Evolutionary conservation across 1,140 invertebrate genomes (phyloP).

Genomic region (Trachymyrmex septentrionalis): DNA sequence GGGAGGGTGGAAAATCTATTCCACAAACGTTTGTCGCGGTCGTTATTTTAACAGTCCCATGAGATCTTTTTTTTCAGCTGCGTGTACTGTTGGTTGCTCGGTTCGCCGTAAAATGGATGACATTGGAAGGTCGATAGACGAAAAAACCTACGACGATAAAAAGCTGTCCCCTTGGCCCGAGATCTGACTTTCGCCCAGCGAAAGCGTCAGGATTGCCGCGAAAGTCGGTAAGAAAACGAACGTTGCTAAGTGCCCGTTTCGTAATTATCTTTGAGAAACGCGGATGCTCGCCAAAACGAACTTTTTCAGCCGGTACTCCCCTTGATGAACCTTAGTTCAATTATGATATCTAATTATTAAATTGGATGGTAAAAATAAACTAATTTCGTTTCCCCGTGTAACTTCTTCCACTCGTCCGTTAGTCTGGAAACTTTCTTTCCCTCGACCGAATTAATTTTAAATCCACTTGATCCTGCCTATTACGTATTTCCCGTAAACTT

Average conservation of each 20-base stretch:
- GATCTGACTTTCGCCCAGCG: conserved; percentile 13
- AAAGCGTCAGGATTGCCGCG: conserved; percentile 7
- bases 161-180: conserved; percentile 25
- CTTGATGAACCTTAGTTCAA: conserved; percentile 63
- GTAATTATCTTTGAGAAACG: conserved; percentile 64
- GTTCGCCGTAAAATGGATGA: conserved; percentile 44
- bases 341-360: conserved; percentile 65
- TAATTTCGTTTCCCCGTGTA: conserved; percentile 33
- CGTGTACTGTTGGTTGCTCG: conserved; percentile 70
- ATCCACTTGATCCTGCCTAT: conserved; percentile 33
- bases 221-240: conserved; percentile 65
- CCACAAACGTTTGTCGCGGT: conserved; percentile 78
- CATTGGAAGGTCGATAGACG: conserved; percentile 33
- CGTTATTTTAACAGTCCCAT: conserved; percentile 77
- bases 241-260: conserved; percentile 61
- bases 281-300: conserved; percentile 42
- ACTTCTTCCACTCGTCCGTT: conserved; percentile 24
- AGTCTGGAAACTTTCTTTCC: conserved; percentile 49
- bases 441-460: conserved; percentile 43
- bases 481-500: conserved; percentile 30
- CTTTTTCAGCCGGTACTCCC: conserved; percentile 55
- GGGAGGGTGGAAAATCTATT: conserved; percentile 78
- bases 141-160: conserved; percentile 65
- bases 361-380: conserved; percentile 63
- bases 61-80: conserved; percentile 75